These are phyloP conservation scores for Damaliscus lunatus DNA, from an alignment of 2,113 vertebrate species.

Conservation along the genomic window DNA sequence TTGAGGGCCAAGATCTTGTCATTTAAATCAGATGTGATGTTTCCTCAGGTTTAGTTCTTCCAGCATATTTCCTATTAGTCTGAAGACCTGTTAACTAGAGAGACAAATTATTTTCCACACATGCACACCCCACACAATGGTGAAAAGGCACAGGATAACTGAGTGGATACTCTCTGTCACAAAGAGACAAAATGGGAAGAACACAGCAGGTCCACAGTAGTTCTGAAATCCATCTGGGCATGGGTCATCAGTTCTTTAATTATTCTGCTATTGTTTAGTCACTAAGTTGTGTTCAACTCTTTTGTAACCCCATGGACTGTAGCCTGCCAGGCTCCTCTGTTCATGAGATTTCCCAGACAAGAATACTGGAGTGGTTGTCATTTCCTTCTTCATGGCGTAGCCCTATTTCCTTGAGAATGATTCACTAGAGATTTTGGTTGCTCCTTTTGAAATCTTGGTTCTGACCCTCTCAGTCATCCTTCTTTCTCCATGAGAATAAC, in stretches of 20 bases:
- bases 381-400: neutral
- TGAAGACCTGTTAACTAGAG: neutral
- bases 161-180: neutral
- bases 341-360: neutral
- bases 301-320: neutral
- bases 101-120: neutral
- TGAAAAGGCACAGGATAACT: neutral
- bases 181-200: neutral
- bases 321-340: neutral
- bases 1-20: neutral
- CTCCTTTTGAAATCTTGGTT: neutral
- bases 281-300: neutral
- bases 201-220: neutral
- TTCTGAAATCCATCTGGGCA: neutral
- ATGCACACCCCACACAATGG: neutral
- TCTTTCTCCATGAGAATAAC: neutral
- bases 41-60: neutral
- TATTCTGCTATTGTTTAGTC: neutral
- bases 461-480: neutral
- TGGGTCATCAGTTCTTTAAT: neutral
- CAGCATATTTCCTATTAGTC: neutral
- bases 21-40: neutral
- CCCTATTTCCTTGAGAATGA: neutral
- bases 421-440: neutral
- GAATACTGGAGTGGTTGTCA: neutral